Evolutionary conservation across 2,113 vertebrate genomes (phyloP).

Genomic region (Nothobranchius kuhntae): DNA sequence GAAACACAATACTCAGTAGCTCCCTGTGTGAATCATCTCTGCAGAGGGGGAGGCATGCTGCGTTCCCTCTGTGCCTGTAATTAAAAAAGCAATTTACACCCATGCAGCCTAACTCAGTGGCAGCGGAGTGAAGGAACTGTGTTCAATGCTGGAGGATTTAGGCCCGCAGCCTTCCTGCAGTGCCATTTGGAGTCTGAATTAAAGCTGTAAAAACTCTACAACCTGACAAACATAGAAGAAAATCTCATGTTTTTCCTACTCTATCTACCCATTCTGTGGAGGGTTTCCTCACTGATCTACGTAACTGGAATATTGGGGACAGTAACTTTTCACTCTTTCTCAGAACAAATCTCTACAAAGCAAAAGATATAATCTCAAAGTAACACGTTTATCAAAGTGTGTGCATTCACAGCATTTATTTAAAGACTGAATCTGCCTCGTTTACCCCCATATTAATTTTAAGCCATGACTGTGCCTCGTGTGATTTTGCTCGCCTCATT

Average conservation of each 20-base stretch:
- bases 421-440: conserved; percentile 10
- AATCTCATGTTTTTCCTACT: conserved; percentile 53
- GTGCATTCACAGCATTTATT: conserved; percentile 18
- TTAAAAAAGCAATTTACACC: conserved; percentile 70
- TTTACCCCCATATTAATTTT: conserved; percentile 35
- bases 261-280: conserved; percentile 6
- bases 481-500: conserved; percentile 45
- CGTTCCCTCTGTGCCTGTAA: conserved; percentile 56
- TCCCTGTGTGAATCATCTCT: conserved; percentile 48
- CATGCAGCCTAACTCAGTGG: conserved; percentile 51
- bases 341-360: neutral
- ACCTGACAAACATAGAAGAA: conserved; percentile 12
- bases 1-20: conserved; percentile 51
- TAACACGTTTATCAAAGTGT: conserved; percentile 23
- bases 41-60: conserved; percentile 28
- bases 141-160: conserved; percentile 20
- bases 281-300: conserved; percentile 19
- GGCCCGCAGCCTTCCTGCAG: conserved; percentile 35
- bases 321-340: conserved; percentile 9
- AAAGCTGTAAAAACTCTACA: conserved; percentile 30
- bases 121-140: conserved; percentile 26
- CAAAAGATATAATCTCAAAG: neutral
- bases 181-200: conserved; percentile 44
- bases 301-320: conserved; percentile 47
- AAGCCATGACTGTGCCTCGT: conserved; percentile 26